Percentiles rank a stretch among this genome's conserved stretches.
phyloP scores from a whole-genome alignment of 2,797 vertebrate species.

The Menidia menidia region DNA sequence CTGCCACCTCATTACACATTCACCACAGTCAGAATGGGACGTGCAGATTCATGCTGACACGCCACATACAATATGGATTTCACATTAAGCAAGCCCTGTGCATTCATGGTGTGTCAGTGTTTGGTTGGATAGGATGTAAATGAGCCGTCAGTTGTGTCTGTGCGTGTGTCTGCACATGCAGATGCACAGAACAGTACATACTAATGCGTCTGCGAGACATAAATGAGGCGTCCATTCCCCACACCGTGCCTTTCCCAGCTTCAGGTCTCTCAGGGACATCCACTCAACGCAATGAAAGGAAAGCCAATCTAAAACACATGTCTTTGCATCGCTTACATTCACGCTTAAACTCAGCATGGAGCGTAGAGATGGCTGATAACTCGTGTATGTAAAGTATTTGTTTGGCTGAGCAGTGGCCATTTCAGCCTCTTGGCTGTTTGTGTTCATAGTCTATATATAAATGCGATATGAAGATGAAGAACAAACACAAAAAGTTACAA shows the following conservation, averaged over 20 bases:
- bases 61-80: slow-evolving; percentile 60
- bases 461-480: slow-evolving; percentile 38
- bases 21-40: slow-evolving; percentile 70
- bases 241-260: slow-evolving; percentile 51
- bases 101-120: slow-evolving; percentile 42
- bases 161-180: slow-evolving; percentile 11
- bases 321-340: slow-evolving; percentile 50
- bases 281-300: slow-evolving; percentile 68
- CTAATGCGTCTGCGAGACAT: slow-evolving; percentile 42
- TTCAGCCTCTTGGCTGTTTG: slow-evolving; percentile 47
- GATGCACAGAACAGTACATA: slow-evolving; percentile 8
- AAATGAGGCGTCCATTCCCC: slow-evolving; percentile 62
- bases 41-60: slow-evolving; percentile 66
- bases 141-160: slow-evolving; percentile 58
- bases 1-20: slow-evolving; percentile 79
- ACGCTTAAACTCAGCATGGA: slow-evolving; percentile 46
- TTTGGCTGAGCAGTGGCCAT: slow-evolving; percentile 35
- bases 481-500: slow-evolving; percentile 20
- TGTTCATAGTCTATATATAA: slow-evolving; percentile 57
- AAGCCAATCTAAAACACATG: slow-evolving; percentile 72
- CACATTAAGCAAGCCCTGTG: slow-evolving; percentile 50
- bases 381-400: slow-evolving; percentile 40
- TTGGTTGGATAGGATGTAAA: slow-evolving; percentile 57
- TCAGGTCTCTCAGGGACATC: slow-evolving; percentile 64
- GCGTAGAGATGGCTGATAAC: slow-evolving; percentile 55